Evolutionary conservation across 2,888 invertebrate genomes (phyloP).

Genomic region (Macrosoma leucophasiata): DNA sequence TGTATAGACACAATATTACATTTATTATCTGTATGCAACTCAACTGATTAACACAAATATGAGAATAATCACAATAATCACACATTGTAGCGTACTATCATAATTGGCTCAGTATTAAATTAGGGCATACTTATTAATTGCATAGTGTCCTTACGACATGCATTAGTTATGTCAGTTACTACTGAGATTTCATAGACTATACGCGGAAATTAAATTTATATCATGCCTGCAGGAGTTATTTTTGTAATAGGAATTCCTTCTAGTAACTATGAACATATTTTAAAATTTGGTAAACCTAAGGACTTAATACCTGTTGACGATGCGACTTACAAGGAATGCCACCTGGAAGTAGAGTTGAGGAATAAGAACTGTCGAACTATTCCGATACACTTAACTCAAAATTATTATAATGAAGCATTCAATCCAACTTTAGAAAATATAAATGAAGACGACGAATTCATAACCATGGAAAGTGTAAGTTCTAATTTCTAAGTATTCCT

Average conservation of each 20-base stretch:
- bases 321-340: slow-evolving; percentile 37
- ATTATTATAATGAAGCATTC: slow-evolving; percentile 53
- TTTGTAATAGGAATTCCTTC: slow-evolving; percentile 82
- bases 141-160: too few relatives aligned
- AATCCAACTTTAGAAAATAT: slow-evolving; percentile 51
- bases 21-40: too few relatives aligned
- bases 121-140: slow-evolving; percentile 31
- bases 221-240: slow-evolving; percentile 78
- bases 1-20: too few relatives aligned
- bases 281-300: slow-evolving; percentile 68
- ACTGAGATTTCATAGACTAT: too few relatives aligned
- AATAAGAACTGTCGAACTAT: slow-evolving; percentile 57
- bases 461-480: slow-evolving; percentile 81
- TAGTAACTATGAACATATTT: slow-evolving; percentile 78
- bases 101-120: slow-evolving; percentile 34
- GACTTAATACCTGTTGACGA: slow-evolving; percentile 42
- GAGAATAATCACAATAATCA: too few relatives aligned
- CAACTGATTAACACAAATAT: too few relatives aligned
- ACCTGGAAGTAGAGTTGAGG: slow-evolving; percentile 51
- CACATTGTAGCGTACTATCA: too few relatives aligned
- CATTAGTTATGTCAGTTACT: too few relatives aligned
- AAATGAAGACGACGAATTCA: slow-evolving; percentile 66
- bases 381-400: slow-evolving; percentile 57
- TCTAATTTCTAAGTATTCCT: too few relatives aligned
- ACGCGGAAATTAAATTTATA: too few relatives aligned